Evolutionary conservation across 1,140 invertebrate genomes (phyloP).

Genomic region (Aphis craccivora): DNA sequence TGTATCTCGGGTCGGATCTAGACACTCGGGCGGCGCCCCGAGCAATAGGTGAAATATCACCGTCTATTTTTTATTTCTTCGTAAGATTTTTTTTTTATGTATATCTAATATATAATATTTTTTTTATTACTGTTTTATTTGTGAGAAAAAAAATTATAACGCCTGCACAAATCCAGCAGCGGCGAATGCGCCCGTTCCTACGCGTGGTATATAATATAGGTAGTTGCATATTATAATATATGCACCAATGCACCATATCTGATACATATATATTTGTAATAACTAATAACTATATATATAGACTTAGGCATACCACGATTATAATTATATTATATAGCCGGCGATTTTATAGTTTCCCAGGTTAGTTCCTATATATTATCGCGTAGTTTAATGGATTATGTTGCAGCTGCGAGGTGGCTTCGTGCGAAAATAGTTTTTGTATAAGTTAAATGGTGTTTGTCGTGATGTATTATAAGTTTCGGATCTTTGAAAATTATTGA

Average conservation of each 20-base stretch:
- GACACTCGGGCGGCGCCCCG: constrained; percentile 42
- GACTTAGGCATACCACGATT: not conserved
- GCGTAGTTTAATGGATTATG: not conserved
- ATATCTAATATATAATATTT: not conserved
- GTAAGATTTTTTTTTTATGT: too few relatives aligned
- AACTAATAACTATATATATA: not conserved
- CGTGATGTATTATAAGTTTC: not conserved
- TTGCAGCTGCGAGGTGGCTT: not conserved
- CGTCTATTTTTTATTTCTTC: not conserved
- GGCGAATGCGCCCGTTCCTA: not conserved
- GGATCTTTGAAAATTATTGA: not conserved
- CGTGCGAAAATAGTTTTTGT: not conserved
- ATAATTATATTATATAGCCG: not conserved
- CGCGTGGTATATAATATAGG: too few relatives aligned
- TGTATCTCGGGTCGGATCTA: constrained; percentile 40
- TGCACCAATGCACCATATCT: not conserved
- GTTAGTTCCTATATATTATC: not conserved
- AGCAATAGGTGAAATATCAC: constrained; percentile 42
- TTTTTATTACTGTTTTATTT: constrained; percentile 15
- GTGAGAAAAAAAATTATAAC: not conserved
- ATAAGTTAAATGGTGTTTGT: not conserved
- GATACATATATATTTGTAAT: not conserved
- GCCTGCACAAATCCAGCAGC: not conserved
- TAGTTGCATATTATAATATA: not conserved
- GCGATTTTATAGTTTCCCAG: not conserved